Percentiles rank a stretch among this genome's conserved stretches.
Evolutionary conservation across 2,888 invertebrate genomes (phyloP).

Genomic region (Rhopalosiphum nymphaeae): DNA sequence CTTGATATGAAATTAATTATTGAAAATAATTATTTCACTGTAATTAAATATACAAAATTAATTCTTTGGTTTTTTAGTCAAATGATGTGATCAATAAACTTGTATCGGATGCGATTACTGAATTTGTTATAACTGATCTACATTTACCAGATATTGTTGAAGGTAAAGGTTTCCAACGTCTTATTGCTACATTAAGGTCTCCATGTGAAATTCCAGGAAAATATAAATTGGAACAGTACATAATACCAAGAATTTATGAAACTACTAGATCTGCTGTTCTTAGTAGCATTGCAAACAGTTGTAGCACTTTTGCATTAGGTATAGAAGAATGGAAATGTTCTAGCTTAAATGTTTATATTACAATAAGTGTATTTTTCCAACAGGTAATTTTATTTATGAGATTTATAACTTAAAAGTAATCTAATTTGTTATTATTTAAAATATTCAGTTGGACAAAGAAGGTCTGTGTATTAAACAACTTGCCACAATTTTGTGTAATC

Average conservation of each 20-base stretch:
- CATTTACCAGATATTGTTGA: constrained; percentile 72
- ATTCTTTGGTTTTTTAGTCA: constrained; percentile 33
- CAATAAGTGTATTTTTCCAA: constrained; percentile 71
- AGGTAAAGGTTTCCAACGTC: constrained; percentile 71
- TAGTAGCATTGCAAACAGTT: constrained; percentile 66
- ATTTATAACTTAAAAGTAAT: not conserved
- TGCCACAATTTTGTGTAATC: constrained; percentile 71
- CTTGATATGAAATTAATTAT: not conserved
- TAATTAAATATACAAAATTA: not conserved
- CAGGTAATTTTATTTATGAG: constrained; percentile 67
- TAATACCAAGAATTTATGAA: constrained; percentile 72
- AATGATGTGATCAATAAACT: constrained; percentile 68
- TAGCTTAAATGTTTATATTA: constrained; percentile 70
- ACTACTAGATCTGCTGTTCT: constrained; percentile 68
- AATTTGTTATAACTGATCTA: constrained; percentile 72
- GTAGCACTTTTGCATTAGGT: constrained; percentile 70
- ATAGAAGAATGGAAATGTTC: constrained; percentile 72
- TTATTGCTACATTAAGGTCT: constrained; percentile 71
- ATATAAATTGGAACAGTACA: constrained; percentile 71
- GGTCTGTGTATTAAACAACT: constrained; percentile 71
- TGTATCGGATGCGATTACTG: constrained; percentile 72
- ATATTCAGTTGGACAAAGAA: constrained; percentile 68
- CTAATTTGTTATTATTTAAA: constrained; percentile 30
- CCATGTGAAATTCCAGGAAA: constrained; percentile 72
- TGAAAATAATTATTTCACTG: not conserved